phyloP scores from a whole-genome alignment of 2,888 invertebrate genomes.

The Brachylomia viminalis region DNA sequence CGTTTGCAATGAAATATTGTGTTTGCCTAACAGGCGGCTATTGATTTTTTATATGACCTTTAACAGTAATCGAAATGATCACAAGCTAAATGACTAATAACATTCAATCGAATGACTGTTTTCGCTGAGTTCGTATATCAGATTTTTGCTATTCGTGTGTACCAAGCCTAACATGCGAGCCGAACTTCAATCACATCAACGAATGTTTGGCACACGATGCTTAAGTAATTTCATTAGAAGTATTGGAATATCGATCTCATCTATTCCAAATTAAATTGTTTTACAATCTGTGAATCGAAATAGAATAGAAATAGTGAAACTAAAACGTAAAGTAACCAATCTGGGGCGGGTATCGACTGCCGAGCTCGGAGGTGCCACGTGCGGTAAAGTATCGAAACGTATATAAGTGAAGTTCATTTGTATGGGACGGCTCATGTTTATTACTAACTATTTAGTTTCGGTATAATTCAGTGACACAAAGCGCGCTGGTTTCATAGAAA shows the following conservation, averaged over 20 bases:
- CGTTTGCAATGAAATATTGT: background rate
- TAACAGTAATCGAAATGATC: background rate
- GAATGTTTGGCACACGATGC: background rate
- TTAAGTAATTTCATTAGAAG: background rate
- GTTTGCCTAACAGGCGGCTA: background rate
- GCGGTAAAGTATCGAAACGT: background rate
- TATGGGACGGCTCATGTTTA: background rate
- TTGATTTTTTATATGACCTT: background rate
- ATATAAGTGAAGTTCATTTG: background rate
- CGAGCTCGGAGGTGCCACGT: background rate
- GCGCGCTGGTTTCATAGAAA: background rate
- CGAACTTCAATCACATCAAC: constrained; percentile 3
- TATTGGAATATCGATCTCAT: background rate
- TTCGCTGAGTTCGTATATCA: background rate
- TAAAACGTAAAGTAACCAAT: constrained; percentile 17
- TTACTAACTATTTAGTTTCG: constrained; percentile 6
- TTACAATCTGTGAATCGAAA: background rate
- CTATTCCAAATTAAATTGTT: background rate
- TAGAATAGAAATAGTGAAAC: background rate
- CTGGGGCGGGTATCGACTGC: background rate
- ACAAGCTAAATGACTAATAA: background rate
- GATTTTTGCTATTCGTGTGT: background rate
- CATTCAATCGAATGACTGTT: background rate
- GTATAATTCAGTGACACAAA: background rate
- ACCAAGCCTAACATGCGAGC: background rate